Evolutionary conservation across 92 coral and sea anemone genomes (phyloP).

Genomic region (Blastomussa wellsi): DNA sequence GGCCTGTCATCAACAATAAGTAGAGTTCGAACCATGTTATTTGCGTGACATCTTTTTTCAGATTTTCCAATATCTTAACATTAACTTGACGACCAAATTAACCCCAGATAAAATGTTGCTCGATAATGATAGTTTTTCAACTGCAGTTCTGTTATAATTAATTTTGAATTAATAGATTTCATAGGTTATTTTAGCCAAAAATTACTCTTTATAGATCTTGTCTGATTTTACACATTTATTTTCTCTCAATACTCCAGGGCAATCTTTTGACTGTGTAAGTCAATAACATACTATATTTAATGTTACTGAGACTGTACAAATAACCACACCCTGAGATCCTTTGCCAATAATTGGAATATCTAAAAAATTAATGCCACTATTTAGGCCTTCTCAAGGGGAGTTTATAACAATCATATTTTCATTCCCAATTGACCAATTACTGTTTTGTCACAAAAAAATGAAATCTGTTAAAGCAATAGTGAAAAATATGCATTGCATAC

Average conservation of each 20-base stretch:
- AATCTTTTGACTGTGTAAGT: background rate
- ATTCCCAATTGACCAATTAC: background rate
- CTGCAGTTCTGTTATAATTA: background rate
- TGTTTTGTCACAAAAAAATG: too few relatives aligned
- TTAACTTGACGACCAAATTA: background rate
- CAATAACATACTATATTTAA: background rate
- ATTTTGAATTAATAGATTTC: background rate
- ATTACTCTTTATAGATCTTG: background rate
- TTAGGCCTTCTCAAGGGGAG: background rate
- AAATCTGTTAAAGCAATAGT: background rate
- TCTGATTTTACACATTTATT: background rate
- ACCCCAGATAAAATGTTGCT: background rate
- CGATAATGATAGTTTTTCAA: background rate
- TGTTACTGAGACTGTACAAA: background rate
- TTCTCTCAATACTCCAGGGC: background rate
- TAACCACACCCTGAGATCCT: conserved; percentile 4
- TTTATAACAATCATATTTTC: background rate
- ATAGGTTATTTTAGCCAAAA: background rate
- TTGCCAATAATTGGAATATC: background rate
- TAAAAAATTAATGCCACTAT: background rate
- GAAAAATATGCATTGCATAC: background rate
- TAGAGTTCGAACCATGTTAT: background rate
- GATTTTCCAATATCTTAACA: background rate
- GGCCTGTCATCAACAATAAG: background rate
- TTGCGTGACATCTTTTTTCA: conserved; percentile 11